phyloP scores from a whole-genome alignment of 2,797 vertebrate species.

The Chaetodon trifasciatus region DNA sequence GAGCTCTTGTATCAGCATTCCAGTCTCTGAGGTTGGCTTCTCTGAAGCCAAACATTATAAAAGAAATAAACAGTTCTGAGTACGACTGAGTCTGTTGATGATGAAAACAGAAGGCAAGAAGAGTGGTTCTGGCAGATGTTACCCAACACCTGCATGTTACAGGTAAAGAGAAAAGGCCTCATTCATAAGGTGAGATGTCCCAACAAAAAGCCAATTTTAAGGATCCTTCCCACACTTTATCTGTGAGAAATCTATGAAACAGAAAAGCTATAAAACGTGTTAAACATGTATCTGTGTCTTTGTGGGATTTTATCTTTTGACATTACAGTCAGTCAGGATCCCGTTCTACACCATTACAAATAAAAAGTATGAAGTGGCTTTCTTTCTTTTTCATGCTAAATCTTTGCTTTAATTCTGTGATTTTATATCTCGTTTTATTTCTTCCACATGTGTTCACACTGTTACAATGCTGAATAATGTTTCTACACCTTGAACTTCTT shows the following conservation, averaged over 20 bases:
- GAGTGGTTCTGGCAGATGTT: background rate
- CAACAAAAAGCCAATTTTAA: background rate
- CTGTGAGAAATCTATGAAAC: background rate
- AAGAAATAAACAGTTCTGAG: slow-evolving; percentile 78
- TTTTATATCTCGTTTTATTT: too few relatives aligned
- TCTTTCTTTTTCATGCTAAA: background rate
- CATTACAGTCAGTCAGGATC: background rate
- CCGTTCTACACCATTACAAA: background rate
- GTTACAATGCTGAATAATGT: too few relatives aligned
- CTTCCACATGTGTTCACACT: too few relatives aligned
- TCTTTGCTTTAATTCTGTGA: too few relatives aligned
- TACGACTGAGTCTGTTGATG: slow-evolving; percentile 47
- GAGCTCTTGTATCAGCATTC: slow-evolving; percentile 76
- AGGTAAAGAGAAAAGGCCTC: background rate
- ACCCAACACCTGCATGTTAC: background rate
- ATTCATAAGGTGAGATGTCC: background rate
- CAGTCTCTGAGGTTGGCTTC: slow-evolving; percentile 68
- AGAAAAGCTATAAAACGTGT: background rate
- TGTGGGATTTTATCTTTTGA: background rate
- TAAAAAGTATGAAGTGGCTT: background rate
- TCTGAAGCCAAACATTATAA: slow-evolving; percentile 62
- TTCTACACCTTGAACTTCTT: background rate
- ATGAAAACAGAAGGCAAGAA: background rate
- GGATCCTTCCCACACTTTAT: background rate
- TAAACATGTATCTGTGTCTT: background rate